Base-by-base conservation (phyloP, 2,797 vertebrate genomes). In the Characodon lateralis region DNA sequence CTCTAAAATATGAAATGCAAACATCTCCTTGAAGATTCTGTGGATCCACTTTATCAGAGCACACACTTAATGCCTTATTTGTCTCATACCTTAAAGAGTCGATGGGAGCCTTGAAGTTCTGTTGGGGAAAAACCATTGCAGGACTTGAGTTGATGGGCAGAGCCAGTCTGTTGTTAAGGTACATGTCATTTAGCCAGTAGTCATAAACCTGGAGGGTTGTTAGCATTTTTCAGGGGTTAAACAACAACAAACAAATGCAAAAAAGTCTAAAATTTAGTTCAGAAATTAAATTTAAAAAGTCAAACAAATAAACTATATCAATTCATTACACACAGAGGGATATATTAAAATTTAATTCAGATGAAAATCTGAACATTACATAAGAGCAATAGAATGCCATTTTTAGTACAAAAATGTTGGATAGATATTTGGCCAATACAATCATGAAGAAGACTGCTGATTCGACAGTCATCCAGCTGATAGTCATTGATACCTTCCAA, bases 121-220 rank as follows among this genome's bases (percentile, higher is more conserved):
- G 98, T 61, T 55, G 93, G 69, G 97, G 95, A 90, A 99, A 99
- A 84, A 98, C 96, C 91, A 99, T 96, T 12, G 94, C 98, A 1
- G 98, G 98, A 84, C 97, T 99, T 88, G 98, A 99, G 93, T 99
- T 97, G 81, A 99, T 95, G 0, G 98, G 97, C 73, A 99, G 95
- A 79, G 98, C 93, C 85, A 97, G 85, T 71, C 97, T 96, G 93
- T 98, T 99, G 88, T 95, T 97, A 87, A 99, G 95, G 92, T 99
- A 99, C 98, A 99, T 99, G 92, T 99, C 98, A 56, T 98, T 97
- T 74, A 99, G 92, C 98, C 98, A 99, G 90, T 98, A 99, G 69
- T 97, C 94, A 73, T 97, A 96, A 78, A 99, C 96, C 98, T 99
- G 20, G 69, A 73, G 39, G 0, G 43, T 8, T 13, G 84, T 78